phyloP scores from a whole-genome alignment of 2,797 vertebrate genomes.

The Enteromius thamalakanensis region DNA sequence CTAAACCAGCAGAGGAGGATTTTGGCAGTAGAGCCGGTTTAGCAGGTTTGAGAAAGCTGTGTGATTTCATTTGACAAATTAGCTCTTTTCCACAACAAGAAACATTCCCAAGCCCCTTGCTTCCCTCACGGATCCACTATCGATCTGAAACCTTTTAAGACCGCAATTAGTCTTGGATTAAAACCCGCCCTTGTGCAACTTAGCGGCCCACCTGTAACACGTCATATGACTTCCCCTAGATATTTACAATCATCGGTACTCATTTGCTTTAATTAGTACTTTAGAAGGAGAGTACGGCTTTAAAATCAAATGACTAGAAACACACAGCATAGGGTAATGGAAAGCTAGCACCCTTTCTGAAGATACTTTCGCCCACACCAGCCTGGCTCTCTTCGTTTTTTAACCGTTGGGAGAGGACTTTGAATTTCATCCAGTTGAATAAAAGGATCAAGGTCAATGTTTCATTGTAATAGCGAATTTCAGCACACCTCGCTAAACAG shows the following conservation, averaged over 20 bases:
- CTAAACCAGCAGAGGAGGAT: conserved; percentile 53
- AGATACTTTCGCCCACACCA: conserved; percentile 23
- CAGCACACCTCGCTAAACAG: conserved; percentile 31
- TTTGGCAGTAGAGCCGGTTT: conserved; percentile 51
- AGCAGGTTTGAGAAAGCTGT: conserved; percentile 37
- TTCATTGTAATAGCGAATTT: conserved; percentile 39
- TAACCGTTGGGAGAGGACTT: not conserved
- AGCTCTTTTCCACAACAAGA: conserved; percentile 46
- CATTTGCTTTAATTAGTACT: conserved; percentile 43
- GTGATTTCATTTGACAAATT: conserved; percentile 59
- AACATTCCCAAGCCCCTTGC: conserved; percentile 40
- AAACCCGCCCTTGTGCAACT: conserved; percentile 42
- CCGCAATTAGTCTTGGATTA: conserved; percentile 56
- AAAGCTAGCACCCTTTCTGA: not conserved
- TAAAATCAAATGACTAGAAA: not conserved
- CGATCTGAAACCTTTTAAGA: conserved; percentile 49
- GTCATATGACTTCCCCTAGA: conserved; percentile 6
- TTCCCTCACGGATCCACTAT: conserved; percentile 48
- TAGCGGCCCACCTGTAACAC: conserved; percentile 26
- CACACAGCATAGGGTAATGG: not conserved
- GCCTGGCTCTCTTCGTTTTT: conserved; percentile 14
- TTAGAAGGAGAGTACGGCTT: not conserved
- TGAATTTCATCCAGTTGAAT: conserved; percentile 29
- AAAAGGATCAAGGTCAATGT: conserved; percentile 38
- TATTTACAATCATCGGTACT: conserved; percentile 29